Evolutionary conservation across 35 echinoderm and acorn worm genomes (phyloP).

Genomic region (Chiridota heheva): DNA sequence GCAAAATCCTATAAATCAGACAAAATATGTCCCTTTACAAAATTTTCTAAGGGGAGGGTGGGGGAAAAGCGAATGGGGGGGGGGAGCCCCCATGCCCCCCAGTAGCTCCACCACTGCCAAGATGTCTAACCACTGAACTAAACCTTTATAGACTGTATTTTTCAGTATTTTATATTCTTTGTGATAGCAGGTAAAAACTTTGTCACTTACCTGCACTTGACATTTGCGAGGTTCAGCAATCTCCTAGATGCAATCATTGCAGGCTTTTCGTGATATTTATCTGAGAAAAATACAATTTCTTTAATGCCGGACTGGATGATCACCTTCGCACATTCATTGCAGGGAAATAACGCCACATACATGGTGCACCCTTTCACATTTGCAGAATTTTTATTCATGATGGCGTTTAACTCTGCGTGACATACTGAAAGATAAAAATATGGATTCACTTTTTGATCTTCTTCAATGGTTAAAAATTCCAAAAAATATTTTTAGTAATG

Average conservation of each 20-base stretch:
- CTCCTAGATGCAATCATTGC: slow-evolving; percentile 75
- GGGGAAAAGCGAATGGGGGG: no score
- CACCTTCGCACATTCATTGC: slow-evolving; percentile 96
- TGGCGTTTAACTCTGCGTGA: slow-evolving; percentile 96
- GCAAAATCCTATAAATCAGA: no score
- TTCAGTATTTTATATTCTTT: background rate
- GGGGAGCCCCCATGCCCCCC: no score
- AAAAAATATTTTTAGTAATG: no score
- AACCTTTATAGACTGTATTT: background rate
- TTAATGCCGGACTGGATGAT: slow-evolving; percentile 92
- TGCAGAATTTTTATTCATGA: slow-evolving; percentile 91
- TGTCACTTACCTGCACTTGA: slow-evolving; percentile 58
- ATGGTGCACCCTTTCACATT: slow-evolving; percentile 85
- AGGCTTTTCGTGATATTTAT: slow-evolving; percentile 75
- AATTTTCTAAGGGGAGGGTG: no score
- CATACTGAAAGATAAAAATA: slow-evolving; percentile 54
- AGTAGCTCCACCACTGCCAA: no score
- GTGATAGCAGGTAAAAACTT: background rate
- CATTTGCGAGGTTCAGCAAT: slow-evolving; percentile 63
- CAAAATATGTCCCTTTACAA: no score
- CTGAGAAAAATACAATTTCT: slow-evolving; percentile 71
- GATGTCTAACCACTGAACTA: background rate
- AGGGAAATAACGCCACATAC: slow-evolving; percentile 93
- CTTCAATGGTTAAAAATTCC: no score
- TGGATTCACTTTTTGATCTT: no score